phyloP scores from a whole-genome alignment of 2,113 vertebrate species.

The Chaetura pelagica region DNA sequence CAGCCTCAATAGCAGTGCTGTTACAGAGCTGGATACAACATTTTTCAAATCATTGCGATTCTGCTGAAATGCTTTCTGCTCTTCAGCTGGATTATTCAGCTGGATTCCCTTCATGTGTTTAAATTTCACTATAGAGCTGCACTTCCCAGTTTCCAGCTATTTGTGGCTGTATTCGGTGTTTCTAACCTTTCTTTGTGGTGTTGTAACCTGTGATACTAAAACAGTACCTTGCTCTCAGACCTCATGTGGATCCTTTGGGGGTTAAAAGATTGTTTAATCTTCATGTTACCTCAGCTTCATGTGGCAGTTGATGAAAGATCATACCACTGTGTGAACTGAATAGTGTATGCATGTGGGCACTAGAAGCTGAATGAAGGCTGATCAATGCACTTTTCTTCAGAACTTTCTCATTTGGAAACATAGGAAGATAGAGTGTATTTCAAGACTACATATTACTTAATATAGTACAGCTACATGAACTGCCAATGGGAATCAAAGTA shows the following conservation, averaged over 20 bases:
- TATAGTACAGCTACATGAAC: background rate
- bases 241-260: background rate
- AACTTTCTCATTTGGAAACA: background rate
- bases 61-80: background rate
- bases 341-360: background rate
- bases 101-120: background rate
- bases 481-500: background rate
- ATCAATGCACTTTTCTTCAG: background rate
- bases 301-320: background rate
- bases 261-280: background rate
- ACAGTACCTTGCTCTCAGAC: background rate
- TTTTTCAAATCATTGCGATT: background rate
- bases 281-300: background rate
- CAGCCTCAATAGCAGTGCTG: background rate
- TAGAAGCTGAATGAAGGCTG: background rate
- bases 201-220: background rate
- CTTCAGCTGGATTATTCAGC: background rate
- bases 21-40: background rate
- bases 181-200: background rate
- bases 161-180: background rate
- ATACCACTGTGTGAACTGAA: background rate
- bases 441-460: background rate
- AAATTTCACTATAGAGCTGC: background rate
- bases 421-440: background rate
- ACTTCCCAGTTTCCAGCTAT: background rate